Base-by-base conservation (phyloP, 2,888 invertebrate species). In the Colostygia pectinataria region DNA sequence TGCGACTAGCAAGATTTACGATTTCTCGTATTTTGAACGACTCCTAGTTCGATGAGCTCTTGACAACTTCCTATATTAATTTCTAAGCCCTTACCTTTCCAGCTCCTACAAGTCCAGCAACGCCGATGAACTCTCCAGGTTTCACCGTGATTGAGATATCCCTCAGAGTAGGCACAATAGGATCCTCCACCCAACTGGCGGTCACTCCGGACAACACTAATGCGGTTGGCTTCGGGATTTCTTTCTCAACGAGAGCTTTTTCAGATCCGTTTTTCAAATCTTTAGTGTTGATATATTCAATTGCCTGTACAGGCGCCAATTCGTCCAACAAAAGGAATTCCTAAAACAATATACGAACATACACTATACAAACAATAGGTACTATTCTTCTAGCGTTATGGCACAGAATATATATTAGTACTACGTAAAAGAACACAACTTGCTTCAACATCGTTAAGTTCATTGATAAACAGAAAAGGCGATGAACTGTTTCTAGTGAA, bases 51-150 rank as follows among this genome's bases (percentile, higher is more conserved):
- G n/a, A n/a, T n/a, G n/a, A n/a, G n/a, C n/a, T n/a, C n/a, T n/a
- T n/a, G n/a, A n/a, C n/a, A n/a, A n/a, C n/a, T n/a, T n/a, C n/a
- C n/a, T n/a, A n/a, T n/a, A n/a, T n/a, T n/a, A n/a, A n/a, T n/a
- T n/a, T n/a, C n/a, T 43, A 15, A 27, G 20, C 2, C 8, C 55
- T 61, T 68, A 91, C 92, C 91, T 95, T 96, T 43, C 96, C 96
- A 3, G 94, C 82, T n/a, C 95, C 96, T 0, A 96, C 95, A 24
- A 94, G 91, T 8, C 96, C 96, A 28, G 95, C 93, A 1, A 96
- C 83, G 1, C 94, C 94, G 28, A 94, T 80, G 41, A 94, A 85
- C 59, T 92, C 91, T 24, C 93, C 93, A 27, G 87, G 91, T 10
- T 80, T 75, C 0, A 91, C 84, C 0, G 85, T 83, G 0, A 93